These are phyloP conservation scores for Drosophila melanogaster DNA, from an alignment of 1,140 invertebrate genomes.

Conservation along the genomic window Release_6_plus_ISO1_MT NT_033779.5:5551501-5552000, in stretches of 20 bases:
- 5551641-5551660: too few relatives aligned
- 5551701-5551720: too few relatives aligned
- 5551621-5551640: too few relatives aligned
- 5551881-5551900: conserved; percentile 19
- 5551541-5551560: not conserved
- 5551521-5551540: not conserved
- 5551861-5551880: conserved; percentile 37
- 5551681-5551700: not conserved
- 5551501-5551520: not conserved
- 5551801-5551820: conserved; percentile 7
- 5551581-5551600: too few relatives aligned
- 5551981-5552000: conserved; percentile 42
- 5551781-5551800: conserved; percentile 9
- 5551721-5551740: not conserved
- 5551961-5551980: not conserved
- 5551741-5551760: too few relatives aligned
- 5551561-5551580: not conserved
- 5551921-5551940: conserved; percentile 40
- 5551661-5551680: not conserved
- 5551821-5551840: conserved; percentile 6
- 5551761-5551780: conserved; percentile 4
- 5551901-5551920: not conserved
- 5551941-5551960: not conserved
- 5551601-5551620: too few relatives aligned
- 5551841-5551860: conserved; percentile 43